Base-by-base conservation (phyloP, 2,797 vertebrate species). In the Cyclopterus lumpus region DNA sequence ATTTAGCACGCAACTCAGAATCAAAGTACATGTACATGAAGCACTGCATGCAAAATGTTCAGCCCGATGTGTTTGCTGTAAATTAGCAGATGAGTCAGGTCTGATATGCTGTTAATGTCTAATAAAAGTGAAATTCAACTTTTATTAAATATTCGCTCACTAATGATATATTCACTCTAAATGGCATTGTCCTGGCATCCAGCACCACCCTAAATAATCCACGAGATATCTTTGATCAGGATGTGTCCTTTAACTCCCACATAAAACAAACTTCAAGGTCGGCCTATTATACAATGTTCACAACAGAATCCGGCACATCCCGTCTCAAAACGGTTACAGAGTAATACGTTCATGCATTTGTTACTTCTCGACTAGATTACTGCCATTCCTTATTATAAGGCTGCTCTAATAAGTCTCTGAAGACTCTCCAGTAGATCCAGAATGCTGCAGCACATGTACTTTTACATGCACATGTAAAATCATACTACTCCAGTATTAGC, bases 141-240 rank as follows among this genome's bases (percentile, higher is more conserved):
- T 49, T 42, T 30, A 55, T 72, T 38, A 46, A 66, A 67, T n/a
- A 63, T 67, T 2, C 16, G 15, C 38, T 64, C 42, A 44, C 18
- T 51, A 22, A 24, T 51, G 22, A 51, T 24, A 3, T 8, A 4
- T 49, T 24, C 10, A 51, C 1, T 51, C 49, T 24, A 51, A 2
- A 24, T 11, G 9, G 49, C 49, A 51, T 22, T 12, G 48, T 11
- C 10, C 11, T 24, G n/a, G 48, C 46, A n/a, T 48, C 46, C 46
- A n/a, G 20, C 46, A 48, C 8, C 46, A 48, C 8, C 18, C 18
- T 48, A 48, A 48, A 9, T 8, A 10, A 11, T 24, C 48, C 22
- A 4, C 1, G n/a, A 24, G 22, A 5, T 51, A 51, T 49, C 20
- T 49, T 48, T 48, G 18, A 48, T 49, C 48, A 49, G 8, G 8